Base-by-base conservation (phyloP, 2,888 invertebrate species). In the Atherix ibis region DNA sequence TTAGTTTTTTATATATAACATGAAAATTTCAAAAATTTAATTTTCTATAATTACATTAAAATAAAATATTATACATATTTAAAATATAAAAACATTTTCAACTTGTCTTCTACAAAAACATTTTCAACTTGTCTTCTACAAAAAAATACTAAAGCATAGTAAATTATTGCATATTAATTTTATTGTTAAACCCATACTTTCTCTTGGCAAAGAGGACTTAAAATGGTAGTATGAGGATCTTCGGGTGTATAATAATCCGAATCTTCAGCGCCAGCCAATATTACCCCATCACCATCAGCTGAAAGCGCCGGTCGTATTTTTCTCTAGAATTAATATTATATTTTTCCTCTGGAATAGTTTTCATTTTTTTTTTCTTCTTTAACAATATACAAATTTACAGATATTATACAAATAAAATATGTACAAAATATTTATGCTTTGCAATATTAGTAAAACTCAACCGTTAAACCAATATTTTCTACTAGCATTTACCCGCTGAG, bases 241-340 rank as follows among this genome's bases (percentile, higher is more conserved):
- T 80, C 80, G 17, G 79, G 79, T 25, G 80, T 78, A 63, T 76
- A 80, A 63, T 78, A 79, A 63, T 80, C 80, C 22, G 79, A 78
- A 63, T 80, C 80, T 41, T 77, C 76, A 42, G 68, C 73, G 45
- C 52, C 46, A 43, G 45, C 45, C 43, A 47, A 44, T 39, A 45
- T 42, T 42, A 43, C 40, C 40, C 46, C 46, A 41, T 47, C 47
- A 44, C 46, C 44, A 42, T 47, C 46, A 43, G 44, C 44, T 45
- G 45, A 44, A 40, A 46, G 45, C 40, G 44, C 44, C 38, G 46
- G 46, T 19, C 45, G 43, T 43, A 44, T 44, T 32, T 36, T 45
- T 44, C 45, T 46, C 46, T 46, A 46, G 37, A 45, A 45, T 42
- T 41, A 38, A 33, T 37, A 32, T 32, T 37, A 37, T 28, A 37